Conservation (phyloP, 2,888 invertebrate genomes). For the Teleiodes luculella region DNA sequence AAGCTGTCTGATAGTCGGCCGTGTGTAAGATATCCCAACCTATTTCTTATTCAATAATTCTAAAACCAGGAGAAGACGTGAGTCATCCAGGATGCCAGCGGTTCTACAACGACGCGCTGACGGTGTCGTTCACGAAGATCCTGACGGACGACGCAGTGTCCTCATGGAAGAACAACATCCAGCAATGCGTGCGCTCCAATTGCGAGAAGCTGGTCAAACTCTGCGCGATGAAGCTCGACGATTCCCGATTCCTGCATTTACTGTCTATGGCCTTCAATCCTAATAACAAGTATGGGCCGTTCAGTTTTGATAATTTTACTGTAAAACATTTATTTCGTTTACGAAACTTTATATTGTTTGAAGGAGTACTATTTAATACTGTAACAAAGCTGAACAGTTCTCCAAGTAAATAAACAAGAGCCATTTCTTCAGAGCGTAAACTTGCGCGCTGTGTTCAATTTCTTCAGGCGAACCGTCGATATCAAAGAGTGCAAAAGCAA, state of each 20-base stretch:
- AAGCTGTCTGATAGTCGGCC: too few species aligned
- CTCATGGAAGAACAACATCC: slow-evolving; percentile 98
- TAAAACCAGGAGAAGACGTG: slow-evolving; percentile 86
- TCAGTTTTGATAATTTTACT: slow-evolving; percentile 19
- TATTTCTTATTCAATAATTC: too few species aligned
- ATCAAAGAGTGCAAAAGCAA: too few species aligned
- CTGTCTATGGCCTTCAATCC: slow-evolving; percentile 97
- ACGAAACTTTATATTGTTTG: not conserved
- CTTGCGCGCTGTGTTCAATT: too few species aligned
- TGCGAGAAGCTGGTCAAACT: slow-evolving; percentile 95
- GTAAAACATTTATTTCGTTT: not conserved
- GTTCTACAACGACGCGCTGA: slow-evolving; percentile 96
- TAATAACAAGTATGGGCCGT: slow-evolving; percentile 89
- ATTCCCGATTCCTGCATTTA: slow-evolving; percentile 94
- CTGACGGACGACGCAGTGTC: slow-evolving; percentile 98
- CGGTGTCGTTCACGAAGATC: slow-evolving; percentile 96
- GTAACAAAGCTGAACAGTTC: too few species aligned
- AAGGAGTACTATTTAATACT: too few species aligned
- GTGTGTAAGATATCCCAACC: too few species aligned
- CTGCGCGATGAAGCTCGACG: slow-evolving; percentile 95
- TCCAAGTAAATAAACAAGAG: too few species aligned
- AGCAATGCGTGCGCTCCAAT: slow-evolving; percentile 95
- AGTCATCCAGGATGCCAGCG: slow-evolving; percentile 94
- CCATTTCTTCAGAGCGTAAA: too few species aligned
- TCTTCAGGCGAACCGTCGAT: too few species aligned